phyloP scores from a whole-genome alignment of 1,140 invertebrate genomes.

The Ceratina japonica region DNA sequence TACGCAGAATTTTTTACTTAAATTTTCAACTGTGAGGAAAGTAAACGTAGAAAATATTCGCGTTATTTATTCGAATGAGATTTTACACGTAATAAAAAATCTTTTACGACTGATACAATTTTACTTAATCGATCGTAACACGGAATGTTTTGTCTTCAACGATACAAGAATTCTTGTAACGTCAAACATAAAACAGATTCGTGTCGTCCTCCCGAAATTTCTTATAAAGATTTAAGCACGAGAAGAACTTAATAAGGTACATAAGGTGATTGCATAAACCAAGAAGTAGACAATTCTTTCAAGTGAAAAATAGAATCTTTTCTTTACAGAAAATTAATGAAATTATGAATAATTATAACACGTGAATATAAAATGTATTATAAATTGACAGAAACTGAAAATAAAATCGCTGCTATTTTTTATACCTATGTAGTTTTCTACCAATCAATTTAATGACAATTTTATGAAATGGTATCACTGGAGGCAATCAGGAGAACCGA shows the following conservation, averaged over 20 bases:
- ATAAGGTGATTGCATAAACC: slow-evolving; percentile 1
- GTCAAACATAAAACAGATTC: neutral
- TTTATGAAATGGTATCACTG: too few relatives aligned
- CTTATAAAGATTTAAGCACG: neutral
- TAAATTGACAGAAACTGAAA: neutral
- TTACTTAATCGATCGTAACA: slow-evolving; percentile 4
- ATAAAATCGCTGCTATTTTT: too few relatives aligned
- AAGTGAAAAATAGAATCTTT: too few relatives aligned
- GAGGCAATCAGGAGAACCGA: too few relatives aligned
- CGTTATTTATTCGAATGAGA: too few relatives aligned
- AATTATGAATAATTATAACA: neutral
- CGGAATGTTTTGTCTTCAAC: slow-evolving; percentile 1
- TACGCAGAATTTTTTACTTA: too few relatives aligned
- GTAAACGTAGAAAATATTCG: too few relatives aligned
- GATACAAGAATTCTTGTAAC: neutral
- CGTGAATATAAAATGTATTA: too few relatives aligned
- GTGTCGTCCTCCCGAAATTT: neutral
- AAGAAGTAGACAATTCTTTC: neutral
- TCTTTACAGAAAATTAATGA: neutral
- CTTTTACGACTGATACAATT: neutral
- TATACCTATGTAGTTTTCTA: too few relatives aligned
- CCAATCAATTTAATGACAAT: too few relatives aligned
- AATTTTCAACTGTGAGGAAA: too few relatives aligned
- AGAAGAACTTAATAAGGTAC: neutral
- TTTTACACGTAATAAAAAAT: neutral